phyloP scores from a whole-genome alignment of 2,888 invertebrate genomes.

The Amblyjoppa fuscipennis region DNA sequence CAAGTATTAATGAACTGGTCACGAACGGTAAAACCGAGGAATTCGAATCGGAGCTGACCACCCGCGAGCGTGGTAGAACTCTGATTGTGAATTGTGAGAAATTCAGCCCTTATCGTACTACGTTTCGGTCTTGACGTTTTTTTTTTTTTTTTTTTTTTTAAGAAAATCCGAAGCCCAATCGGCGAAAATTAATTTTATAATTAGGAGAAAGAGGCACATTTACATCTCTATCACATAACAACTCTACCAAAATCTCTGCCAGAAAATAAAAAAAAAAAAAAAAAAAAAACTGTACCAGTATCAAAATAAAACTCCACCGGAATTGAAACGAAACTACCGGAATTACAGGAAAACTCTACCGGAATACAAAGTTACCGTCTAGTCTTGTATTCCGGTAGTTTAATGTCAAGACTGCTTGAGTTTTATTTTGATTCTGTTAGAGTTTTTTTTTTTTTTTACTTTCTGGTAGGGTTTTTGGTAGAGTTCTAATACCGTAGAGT shows the following conservation, averaged over 20 bases:
- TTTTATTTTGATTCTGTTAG: no score
- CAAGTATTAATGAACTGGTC: conserved; percentile 72
- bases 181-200: neutral
- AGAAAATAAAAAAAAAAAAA: no score
- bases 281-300: no score
- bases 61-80: conserved; percentile 78
- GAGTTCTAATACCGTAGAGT: no score
- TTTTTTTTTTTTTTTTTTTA: neutral
- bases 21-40: conserved; percentile 4
- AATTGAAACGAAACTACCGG: neutral
- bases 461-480: no score
- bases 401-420: no score
- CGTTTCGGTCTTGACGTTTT: neutral
- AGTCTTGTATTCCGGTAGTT: no score
- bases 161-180: neutral
- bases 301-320: no score
- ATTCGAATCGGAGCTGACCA: conserved; percentile 74
- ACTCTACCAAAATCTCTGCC: no score
- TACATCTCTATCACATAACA: no score
- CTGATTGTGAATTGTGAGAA: conserved; percentile 66
- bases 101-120: neutral
- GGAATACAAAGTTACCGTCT: no score
- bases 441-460: no score
- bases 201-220: neutral
- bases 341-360: neutral